Conservation (phyloP, 1,140 invertebrate genomes). For the Wiebesia pumilae region DNA sequence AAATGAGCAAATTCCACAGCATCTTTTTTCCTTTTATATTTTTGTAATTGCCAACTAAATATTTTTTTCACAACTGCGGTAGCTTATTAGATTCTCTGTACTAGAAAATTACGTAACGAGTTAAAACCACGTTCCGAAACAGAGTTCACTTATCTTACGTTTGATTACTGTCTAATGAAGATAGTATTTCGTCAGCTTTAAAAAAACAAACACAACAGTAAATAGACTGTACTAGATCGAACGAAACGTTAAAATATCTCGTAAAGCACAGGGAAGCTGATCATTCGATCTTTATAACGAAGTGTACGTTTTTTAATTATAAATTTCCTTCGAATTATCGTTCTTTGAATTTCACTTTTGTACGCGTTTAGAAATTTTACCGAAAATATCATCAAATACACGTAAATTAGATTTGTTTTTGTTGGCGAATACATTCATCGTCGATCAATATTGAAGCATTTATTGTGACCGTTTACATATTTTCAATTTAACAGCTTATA, state of each 20-base stretch:
- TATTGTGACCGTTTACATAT: neutral
- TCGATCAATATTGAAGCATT: neutral
- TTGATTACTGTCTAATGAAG: slow-evolving; percentile 27
- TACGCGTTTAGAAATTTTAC: neutral
- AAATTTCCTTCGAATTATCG: neutral
- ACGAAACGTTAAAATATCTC: neutral
- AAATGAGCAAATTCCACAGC: neutral
- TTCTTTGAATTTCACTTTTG: neutral
- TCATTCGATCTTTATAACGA: neutral
- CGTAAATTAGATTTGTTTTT: no score
- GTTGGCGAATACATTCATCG: no score
- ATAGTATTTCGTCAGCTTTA: slow-evolving; percentile 29
- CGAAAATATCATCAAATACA: neutral
- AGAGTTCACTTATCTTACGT: slow-evolving; percentile 18
- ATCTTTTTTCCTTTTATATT: neutral
- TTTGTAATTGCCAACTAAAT: neutral
- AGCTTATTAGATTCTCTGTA: neutral
- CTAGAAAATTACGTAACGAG: neutral
- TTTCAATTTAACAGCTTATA: neutral
- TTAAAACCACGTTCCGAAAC: slow-evolving; percentile 10
- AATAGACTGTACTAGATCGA: neutral
- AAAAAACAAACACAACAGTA: slow-evolving; percentile 10
- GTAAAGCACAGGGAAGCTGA: neutral
- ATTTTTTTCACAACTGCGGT: neutral
- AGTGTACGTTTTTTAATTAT: neutral